A percentile compares a stretch with the other conserved stretches of the same genome.
These are phyloP conservation scores for Caenorhabditis tropicalis DNA, from an alignment of 1,140 invertebrate species.

Conservation along the genomic window DNA sequence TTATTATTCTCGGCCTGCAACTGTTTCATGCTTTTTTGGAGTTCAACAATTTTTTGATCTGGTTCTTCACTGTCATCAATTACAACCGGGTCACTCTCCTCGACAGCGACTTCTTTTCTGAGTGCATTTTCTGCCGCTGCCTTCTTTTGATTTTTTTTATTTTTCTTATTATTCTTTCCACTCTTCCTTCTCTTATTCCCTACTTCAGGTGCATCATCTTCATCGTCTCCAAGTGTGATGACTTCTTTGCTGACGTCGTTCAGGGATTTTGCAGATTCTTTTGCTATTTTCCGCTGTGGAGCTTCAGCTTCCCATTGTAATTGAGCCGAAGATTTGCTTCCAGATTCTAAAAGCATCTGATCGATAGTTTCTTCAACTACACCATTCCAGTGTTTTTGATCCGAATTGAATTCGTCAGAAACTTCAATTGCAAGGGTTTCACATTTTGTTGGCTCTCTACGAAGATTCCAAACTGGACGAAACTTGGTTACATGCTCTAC, in stretches of 20 bases:
- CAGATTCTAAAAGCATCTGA: slow-evolving; percentile 17
- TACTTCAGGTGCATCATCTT: slow-evolving; percentile 31
- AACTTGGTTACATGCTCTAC: not conserved
- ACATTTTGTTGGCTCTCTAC: slow-evolving; percentile 18
- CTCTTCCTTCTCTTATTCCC: not conserved
- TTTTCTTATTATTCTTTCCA: slow-evolving; percentile 19
- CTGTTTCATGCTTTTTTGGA: not conserved
- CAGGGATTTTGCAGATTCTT: not conserved
- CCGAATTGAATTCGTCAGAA: not conserved
- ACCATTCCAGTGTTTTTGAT: slow-evolving; percentile 14
- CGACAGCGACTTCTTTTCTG: not conserved
- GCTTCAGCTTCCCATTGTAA: slow-evolving; percentile 1
- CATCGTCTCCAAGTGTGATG: slow-evolving; percentile 19
- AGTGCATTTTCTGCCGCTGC: not conserved
- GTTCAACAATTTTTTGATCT: not conserved
- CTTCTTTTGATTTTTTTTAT: not conserved
- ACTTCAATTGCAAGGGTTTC: not conserved
- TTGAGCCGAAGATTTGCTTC: slow-evolving; percentile 13
- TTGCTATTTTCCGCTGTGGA: not conserved
- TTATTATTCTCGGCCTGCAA: slow-evolving; percentile 33
- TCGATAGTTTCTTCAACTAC: slow-evolving; percentile 1
- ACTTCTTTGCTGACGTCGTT: not conserved
- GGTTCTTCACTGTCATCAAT: slow-evolving; percentile 10
- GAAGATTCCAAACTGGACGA: not conserved
- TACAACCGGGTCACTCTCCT: not conserved